Evolutionary conservation across 2,797 vertebrate genomes (phyloP).

Genomic region (Gadopsis marmoratus): DNA sequence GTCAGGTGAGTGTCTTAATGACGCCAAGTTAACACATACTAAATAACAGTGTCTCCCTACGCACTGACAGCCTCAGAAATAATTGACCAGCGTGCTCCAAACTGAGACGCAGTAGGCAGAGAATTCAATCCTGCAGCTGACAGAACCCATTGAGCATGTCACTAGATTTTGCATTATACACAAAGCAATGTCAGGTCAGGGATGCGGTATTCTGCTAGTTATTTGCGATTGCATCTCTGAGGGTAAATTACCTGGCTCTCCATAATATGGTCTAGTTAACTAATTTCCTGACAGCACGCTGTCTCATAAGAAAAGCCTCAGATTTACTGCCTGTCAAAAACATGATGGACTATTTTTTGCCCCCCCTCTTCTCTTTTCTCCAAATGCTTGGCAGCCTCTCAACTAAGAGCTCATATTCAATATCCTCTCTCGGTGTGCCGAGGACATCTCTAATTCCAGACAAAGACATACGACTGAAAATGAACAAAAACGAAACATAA

Average conservation of each 20-base stretch:
- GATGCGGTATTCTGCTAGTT: constrained; percentile 85
- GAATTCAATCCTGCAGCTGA: constrained; percentile 88
- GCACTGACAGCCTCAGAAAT: constrained; percentile 89
- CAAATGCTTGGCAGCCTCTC: constrained; percentile 76
- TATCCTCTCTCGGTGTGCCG: constrained; percentile 67
- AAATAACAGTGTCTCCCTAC: constrained; percentile 87
- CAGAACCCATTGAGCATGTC: constrained; percentile 89
- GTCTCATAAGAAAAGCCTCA: constrained; percentile 75
- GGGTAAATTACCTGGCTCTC: constrained; percentile 87
- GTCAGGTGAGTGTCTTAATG: constrained; percentile 87
- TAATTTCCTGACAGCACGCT: constrained; percentile 85
- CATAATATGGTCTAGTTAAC: constrained; percentile 87
- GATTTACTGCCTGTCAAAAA: constrained; percentile 83
- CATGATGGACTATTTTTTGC: constrained; percentile 77
- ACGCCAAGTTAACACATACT: constrained; percentile 89
- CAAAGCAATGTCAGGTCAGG: constrained; percentile 88
- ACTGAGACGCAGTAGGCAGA: constrained; percentile 86
- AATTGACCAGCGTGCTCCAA: constrained; percentile 89
- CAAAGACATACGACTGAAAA: constrained; percentile 75
- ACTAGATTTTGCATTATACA: constrained; percentile 88
- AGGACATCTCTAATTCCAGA: constrained; percentile 80
- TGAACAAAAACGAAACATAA: constrained; percentile 82
- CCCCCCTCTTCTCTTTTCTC: constrained; percentile 54
- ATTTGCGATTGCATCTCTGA: constrained; percentile 85
- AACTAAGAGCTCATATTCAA: constrained; percentile 78